These are phyloP conservation scores for Hypsibius dujardini DNA, from an alignment of 1,140 invertebrate genomes.

Conservation along the genomic window DNA sequence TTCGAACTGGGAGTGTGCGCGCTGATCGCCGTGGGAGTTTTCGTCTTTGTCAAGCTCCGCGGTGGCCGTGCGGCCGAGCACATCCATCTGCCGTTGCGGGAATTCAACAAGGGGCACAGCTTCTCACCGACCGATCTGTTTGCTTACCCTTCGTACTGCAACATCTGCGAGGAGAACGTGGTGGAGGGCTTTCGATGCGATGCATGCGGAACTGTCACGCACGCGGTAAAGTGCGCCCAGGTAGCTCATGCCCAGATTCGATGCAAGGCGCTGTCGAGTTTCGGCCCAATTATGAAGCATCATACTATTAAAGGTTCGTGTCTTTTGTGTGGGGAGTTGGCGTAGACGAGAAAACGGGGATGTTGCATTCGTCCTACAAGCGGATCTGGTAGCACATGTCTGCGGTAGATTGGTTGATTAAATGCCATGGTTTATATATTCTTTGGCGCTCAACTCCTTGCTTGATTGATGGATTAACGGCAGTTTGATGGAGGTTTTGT, in stretches of 20 bases:
- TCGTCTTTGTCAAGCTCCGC: background rate
- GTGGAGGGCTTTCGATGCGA: conserved; percentile 61
- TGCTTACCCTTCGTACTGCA: conserved; percentile 53
- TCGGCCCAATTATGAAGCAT: conserved; percentile 46
- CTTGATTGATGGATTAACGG: too few relatives aligned
- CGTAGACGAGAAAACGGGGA: too few relatives aligned
- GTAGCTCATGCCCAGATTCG: conserved; percentile 49
- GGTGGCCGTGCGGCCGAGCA: background rate
- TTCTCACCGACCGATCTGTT: background rate
- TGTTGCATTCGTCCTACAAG: too few relatives aligned
- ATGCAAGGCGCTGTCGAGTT: conserved; percentile 50
- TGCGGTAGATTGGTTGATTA: too few relatives aligned
- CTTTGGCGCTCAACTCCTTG: too few relatives aligned
- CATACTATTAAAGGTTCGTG: conserved; percentile 73
- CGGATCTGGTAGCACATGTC: too few relatives aligned
- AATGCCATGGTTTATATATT: too few relatives aligned
- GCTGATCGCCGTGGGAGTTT: background rate
- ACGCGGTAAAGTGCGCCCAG: conserved; percentile 50
- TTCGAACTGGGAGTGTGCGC: background rate
- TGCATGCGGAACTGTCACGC: conserved; percentile 66
- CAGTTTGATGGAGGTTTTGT: too few relatives aligned
- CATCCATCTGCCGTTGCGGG: background rate
- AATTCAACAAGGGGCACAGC: conserved; percentile 10
- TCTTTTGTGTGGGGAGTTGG: too few relatives aligned
- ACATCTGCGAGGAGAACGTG: conserved; percentile 51